Conservation (phyloP, 2,113 vertebrate genomes). For the Acrocephalus arundinaceus region DNA sequence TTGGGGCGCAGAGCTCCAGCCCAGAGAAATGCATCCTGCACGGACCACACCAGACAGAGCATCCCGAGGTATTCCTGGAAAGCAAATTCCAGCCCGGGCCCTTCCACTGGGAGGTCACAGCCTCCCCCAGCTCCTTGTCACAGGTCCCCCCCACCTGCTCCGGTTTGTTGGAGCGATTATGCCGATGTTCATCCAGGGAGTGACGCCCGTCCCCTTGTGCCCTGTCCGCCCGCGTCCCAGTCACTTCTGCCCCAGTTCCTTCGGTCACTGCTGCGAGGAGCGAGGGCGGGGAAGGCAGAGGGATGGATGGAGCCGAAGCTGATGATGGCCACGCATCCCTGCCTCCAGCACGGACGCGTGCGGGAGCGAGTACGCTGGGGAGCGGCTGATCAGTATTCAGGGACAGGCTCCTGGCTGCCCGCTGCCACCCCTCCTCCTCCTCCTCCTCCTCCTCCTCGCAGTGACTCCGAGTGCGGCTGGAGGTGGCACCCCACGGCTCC, state of each 20-base stretch:
- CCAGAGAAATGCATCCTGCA: neutral
- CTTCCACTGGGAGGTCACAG: neutral
- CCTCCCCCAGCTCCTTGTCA: neutral
- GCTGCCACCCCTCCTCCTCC: neutral
- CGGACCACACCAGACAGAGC: neutral
- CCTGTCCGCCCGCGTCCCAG: neutral
- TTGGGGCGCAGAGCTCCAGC: neutral
- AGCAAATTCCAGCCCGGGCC: rapidly evolving
- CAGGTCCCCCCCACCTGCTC: neutral
- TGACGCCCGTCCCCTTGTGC: neutral
- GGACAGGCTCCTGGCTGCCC: neutral
- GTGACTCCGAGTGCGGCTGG: neutral
- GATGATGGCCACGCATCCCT: neutral
- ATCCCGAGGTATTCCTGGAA: rapidly evolving
- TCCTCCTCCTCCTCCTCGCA: neutral
- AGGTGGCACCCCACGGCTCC: neutral
- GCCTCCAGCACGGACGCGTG: neutral
- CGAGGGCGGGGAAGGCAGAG: neutral
- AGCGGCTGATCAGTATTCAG: conserved; percentile 23
- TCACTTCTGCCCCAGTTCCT: conserved; percentile 53
- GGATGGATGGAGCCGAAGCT: neutral
- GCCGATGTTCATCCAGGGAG: neutral
- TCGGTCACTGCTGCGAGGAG: neutral
- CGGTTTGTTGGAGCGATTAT: neutral
- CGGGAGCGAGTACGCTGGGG: neutral